Percentiles rank a stretch among this genome's conserved stretches.
Evolutionary conservation across 2,113 vertebrate genomes (phyloP).

Genomic region (Cryptoleucopteryx plumbea): DNA sequence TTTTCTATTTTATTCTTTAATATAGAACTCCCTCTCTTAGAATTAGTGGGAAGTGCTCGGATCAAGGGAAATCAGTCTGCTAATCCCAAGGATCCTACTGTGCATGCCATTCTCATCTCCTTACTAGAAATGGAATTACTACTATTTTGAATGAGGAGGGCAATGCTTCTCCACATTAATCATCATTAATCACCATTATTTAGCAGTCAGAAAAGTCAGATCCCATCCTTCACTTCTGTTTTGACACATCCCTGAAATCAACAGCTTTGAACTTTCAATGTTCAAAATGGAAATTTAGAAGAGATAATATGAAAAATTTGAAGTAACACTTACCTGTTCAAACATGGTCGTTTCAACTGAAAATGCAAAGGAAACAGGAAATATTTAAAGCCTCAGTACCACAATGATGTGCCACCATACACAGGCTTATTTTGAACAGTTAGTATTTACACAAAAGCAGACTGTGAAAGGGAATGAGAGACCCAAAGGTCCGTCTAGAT

Average conservation of each 20-base stretch:
- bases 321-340: not conserved
- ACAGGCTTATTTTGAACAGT: not conserved
- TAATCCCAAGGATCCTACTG: not conserved
- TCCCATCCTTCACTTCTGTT: not conserved
- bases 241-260: not conserved
- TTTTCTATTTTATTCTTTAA: not conserved
- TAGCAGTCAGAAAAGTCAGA: not conserved
- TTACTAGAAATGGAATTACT: not conserved
- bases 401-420: not conserved
- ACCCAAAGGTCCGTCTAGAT: not conserved
- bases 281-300: not conserved
- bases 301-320: not conserved
- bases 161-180: not conserved
- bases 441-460: not conserved
- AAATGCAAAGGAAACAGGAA: not conserved
- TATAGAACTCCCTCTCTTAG: not conserved
- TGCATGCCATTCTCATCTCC: not conserved
- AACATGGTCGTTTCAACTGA: not conserved
- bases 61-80: not conserved
- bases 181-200: not conserved
- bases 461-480: not conserved
- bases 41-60: not conserved
- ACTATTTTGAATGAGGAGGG: not conserved
- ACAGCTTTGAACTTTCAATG: not conserved
- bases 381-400: not conserved